Evolutionary conservation across 2,888 invertebrate species (phyloP), one percentile per base, ranked within the genome.

Genomic region (Melanostoma scalare): DNA sequence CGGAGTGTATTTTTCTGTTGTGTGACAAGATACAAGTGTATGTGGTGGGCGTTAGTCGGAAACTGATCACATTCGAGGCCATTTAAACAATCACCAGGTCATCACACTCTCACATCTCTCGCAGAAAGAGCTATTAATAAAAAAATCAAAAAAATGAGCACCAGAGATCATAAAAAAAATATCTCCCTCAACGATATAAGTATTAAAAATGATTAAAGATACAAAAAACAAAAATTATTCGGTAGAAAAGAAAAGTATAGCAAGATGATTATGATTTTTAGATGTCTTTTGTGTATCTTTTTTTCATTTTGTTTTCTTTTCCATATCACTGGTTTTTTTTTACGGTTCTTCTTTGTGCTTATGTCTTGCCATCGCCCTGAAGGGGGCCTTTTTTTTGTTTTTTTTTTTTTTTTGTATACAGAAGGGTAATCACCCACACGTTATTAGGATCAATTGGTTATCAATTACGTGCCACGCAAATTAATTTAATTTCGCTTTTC

Each of bases 31-130:
- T 65, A 67, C 55, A 52, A 61, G 55, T 73, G 69, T 65, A 68
- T 75, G 60, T 67, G 69, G 84, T 84, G 84, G 84, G 84, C 84
- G 84, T 78, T 79, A 79, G 79, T 84, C 84, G 84, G 84, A 84
- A 84, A 79, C 79, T 79, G 84, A 84, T 78, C 74, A 84, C 60
- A 79, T 74, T 84, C 84, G 84, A 84, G 84, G 84, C 79, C 84
- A 71, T 75, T 84, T 58, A 74, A 79, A 79, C 79, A 69, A 79
- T 84, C 84, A 79, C 60, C 84, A 79, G 84, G 84, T 78, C 84
- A 84, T 84, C 84, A 79, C 65, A 79, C 84, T 79, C 79, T 71
- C 74, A 65, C 84, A 71, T 84, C 84, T 20, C 20, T 65, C 74
- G n/a, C 35, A 74, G 73, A 72, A 53, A 76, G 67, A 77, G 76